phyloP scores from a whole-genome alignment of 2,797 vertebrate species.

The Cirrhinus molitorella region DNA sequence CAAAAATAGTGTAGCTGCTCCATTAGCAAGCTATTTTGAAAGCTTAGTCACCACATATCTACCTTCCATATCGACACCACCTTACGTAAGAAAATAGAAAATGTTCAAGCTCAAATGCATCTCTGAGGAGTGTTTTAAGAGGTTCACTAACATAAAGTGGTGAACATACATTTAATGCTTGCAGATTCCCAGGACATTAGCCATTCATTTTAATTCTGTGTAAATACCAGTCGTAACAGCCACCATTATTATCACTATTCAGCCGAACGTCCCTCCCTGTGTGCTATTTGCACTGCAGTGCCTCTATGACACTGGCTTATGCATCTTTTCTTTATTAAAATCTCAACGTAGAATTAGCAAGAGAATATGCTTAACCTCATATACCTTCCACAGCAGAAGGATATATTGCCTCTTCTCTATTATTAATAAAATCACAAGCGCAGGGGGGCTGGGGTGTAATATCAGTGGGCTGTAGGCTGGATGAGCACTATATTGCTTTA shows the following conservation, averaged over 20 bases:
- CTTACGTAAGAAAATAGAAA: neutral
- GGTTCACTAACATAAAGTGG: conserved; percentile 20
- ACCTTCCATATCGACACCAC: neutral
- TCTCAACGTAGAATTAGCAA: conserved; percentile 79
- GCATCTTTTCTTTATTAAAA: conserved; percentile 80
- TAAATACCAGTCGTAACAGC: conserved; percentile 59
- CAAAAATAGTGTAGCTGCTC: neutral
- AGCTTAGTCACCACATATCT: conserved; percentile 13
- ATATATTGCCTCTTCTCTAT: conserved; percentile 79
- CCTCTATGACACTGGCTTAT: conserved; percentile 57
- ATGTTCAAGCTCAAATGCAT: conserved; percentile 18
- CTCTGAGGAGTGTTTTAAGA: conserved; percentile 9
- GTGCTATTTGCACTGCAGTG: conserved; percentile 62
- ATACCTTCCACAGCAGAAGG: conserved; percentile 75
- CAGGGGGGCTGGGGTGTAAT: conserved; percentile 65
- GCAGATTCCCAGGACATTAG: conserved; percentile 39
- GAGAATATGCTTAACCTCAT: conserved; percentile 80
- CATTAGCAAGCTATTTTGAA: conserved; percentile 11
- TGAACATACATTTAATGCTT: conserved; percentile 38
- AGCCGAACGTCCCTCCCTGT: conserved; percentile 63
- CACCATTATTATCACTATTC: conserved; percentile 60
- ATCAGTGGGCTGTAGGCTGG: conserved; percentile 61
- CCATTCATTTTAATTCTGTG: conserved; percentile 57
- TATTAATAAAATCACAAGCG: conserved; percentile 77
- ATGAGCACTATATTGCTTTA: conserved; percentile 59